These are phyloP conservation scores for Psix sp. DNA, from an alignment of 1,140 invertebrate genomes.

Conservation along the genomic window DNA sequence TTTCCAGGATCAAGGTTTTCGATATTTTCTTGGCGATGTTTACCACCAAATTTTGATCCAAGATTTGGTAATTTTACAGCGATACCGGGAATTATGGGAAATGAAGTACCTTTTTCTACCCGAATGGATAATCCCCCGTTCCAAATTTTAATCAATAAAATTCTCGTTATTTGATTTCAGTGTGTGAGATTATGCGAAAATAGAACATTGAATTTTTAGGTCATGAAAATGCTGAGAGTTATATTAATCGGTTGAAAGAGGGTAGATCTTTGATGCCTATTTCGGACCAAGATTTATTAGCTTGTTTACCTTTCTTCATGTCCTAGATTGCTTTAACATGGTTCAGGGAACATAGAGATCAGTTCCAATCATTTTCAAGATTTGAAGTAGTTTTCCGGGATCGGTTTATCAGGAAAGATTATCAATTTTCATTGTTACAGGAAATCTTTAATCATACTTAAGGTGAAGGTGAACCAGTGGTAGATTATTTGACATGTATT, in stretches of 20 bases:
- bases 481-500: slow-evolving; percentile 39
- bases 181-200: slow-evolving; percentile 11
- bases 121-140: no score
- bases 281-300: slow-evolving; percentile 5
- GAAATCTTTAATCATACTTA: slow-evolving; percentile 35
- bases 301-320: slow-evolving; percentile 34
- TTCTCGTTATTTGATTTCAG: not conserved
- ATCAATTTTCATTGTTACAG: slow-evolving; percentile 15
- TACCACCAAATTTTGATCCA: no score
- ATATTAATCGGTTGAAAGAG: slow-evolving; percentile 16
- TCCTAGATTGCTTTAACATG: slow-evolving; percentile 19
- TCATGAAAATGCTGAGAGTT: slow-evolving; percentile 17
- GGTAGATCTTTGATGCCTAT: slow-evolving; percentile 23
- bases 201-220: slow-evolving; percentile 19
- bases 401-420: slow-evolving; percentile 21
- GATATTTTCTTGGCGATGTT: no score
- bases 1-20: no score
- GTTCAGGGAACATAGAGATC: slow-evolving; percentile 8
- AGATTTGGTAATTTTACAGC: no score
- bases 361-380: not conserved
- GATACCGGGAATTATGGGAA: no score
- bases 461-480: slow-evolving; percentile 25
- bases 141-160: no score
- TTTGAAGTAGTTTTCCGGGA: slow-evolving; percentile 16
- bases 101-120: no score